Base-by-base conservation (phyloP, 2,888 invertebrate species). In the Diploptera punctata region DNA sequence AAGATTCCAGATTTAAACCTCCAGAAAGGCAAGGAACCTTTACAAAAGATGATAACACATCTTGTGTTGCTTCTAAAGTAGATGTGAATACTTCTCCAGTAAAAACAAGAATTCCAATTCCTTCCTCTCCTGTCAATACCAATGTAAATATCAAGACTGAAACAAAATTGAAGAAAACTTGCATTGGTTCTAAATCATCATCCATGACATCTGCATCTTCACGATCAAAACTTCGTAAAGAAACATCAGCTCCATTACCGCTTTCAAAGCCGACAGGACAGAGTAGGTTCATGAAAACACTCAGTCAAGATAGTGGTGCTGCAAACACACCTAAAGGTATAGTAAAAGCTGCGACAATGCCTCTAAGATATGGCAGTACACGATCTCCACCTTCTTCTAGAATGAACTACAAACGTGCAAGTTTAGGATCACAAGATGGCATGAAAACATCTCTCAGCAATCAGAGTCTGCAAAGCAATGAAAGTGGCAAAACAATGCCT, bases 11-110 rank as follows among this genome's bases (percentile, higher is more conserved):
- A 76, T 85, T 87, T 0, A 80, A 86, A 68, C 87, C 88, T 0
- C 81, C 93, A 43, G 93, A 93, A 76, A 87, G 97, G 31, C 96
- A 97, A 82, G 95, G 95, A 16, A 97, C 97, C 0, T 97, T 97
- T 80, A 94, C 95, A 0, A 97, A 96, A 83, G 95, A 96, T 78
- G 93, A 94, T 76, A 86, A 87, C 0, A 71, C 80, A 79, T 47
- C 81, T 80, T 29, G 68, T 33, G 81, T 82, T 68, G 80, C 80
- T 2, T 81, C 82, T 18, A 79, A 79, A 3, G 81, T 82, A 2
- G 76, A 79, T 2, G 71, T 77, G 2, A 76, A 77, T 0, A 74
- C 76, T 0, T 81, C 81, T 1, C 81, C 81, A 10, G 75, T 80
- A 79, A 72, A 80, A 79, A 80, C 81, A 0, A 76, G 78, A 13